Conservation (phyloP, 2,888 invertebrate genomes). For the Cantharis nigra region DNA sequence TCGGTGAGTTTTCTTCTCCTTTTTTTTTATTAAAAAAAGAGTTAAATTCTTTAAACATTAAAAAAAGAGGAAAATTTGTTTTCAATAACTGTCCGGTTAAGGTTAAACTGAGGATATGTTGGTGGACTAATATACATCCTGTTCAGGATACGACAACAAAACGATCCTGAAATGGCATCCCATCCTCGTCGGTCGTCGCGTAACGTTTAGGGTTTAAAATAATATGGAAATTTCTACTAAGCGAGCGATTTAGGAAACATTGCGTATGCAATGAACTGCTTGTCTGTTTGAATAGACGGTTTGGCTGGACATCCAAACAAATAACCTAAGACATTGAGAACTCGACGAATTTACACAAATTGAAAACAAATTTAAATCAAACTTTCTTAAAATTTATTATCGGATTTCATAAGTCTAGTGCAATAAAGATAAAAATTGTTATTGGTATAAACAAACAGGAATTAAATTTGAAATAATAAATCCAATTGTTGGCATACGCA, state of each 20-base stretch:
- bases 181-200: constrained; percentile 20
- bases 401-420: background rate
- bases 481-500: background rate
- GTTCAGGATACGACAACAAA: constrained; percentile 24
- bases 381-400: background rate
- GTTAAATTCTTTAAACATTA: background rate
- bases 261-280: constrained; percentile 51
- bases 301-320: constrained; percentile 29
- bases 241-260: constrained; percentile 47
- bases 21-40: background rate
- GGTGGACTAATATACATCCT: constrained; percentile 32
- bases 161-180: constrained; percentile 22
- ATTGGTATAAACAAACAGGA: background rate
- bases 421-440: background rate
- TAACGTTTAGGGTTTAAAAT: constrained; percentile 32
- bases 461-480: background rate
- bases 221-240: constrained; percentile 44
- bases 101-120: constrained; percentile 25
- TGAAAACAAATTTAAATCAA: background rate
- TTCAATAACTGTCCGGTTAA: constrained; percentile 31
- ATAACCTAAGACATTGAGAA: constrained; percentile 20
- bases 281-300: constrained; percentile 34
- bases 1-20: background rate
- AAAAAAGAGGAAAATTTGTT: constrained; percentile 26
- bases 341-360: constrained; percentile 22